A percentile compares a stretch with the other conserved stretches of the same genome.
These are phyloP conservation scores for Phortica okadai DNA, from an alignment of 2,888 invertebrate species.

Conservation along the genomic window DNA sequence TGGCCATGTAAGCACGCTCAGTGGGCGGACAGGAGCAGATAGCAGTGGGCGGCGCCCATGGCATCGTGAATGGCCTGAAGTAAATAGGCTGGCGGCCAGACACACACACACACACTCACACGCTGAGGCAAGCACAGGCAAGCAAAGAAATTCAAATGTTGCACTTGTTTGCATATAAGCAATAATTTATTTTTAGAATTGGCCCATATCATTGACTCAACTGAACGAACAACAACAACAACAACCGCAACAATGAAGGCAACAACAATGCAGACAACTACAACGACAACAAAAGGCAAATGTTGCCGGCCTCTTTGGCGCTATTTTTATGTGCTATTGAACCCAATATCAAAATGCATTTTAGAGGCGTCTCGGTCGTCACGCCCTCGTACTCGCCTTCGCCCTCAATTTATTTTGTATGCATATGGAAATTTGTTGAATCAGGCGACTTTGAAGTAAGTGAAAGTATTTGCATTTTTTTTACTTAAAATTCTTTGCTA, in stretches of 20 bases:
- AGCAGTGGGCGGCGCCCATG: not conserved
- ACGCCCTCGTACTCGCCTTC: not conserved
- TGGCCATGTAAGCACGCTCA: slow-evolving; percentile 14
- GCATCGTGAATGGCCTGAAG: not conserved
- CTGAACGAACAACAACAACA: slow-evolving; percentile 1
- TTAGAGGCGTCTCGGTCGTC: not conserved
- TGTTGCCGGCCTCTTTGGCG: not conserved
- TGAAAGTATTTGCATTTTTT: not conserved
- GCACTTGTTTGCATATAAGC: slow-evolving; percentile 63
- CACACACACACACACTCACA: not conserved
- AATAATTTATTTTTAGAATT: slow-evolving; percentile 57
- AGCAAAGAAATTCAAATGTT: slow-evolving; percentile 35
- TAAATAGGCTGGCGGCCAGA: too few relatives aligned
- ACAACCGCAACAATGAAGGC: not conserved
- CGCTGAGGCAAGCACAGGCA: not conserved
- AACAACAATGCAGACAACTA: not conserved
- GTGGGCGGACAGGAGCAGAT: not conserved
- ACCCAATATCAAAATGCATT: slow-evolving; percentile 50
- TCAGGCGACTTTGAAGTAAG: not conserved
- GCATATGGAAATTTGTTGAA: not conserved
- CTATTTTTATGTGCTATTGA: slow-evolving; percentile 61
- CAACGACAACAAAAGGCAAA: not conserved
- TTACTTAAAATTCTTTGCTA: not conserved
- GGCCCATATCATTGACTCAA: slow-evolving; percentile 25
- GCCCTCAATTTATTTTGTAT: not conserved